Conservation (phyloP, 2,113 vertebrate species). For the Copsychus sechellarum region DNA sequence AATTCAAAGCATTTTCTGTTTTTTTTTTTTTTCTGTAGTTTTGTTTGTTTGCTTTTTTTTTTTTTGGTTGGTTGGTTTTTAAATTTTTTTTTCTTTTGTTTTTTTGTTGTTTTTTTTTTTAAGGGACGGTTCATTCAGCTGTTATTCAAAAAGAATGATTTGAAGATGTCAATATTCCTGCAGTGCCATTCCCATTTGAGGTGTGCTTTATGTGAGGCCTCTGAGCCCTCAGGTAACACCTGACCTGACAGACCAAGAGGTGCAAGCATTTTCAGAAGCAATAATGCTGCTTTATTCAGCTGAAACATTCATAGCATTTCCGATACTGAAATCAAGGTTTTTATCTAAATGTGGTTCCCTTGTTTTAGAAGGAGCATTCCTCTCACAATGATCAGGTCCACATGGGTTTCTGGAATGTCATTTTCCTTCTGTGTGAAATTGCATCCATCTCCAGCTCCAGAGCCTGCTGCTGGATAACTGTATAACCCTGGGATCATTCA, state of each 20-base stretch:
- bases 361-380: not conserved
- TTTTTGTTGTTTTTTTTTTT: not conserved
- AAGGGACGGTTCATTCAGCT: not conserved
- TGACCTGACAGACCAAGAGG: not conserved
- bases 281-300: not conserved
- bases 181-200: not conserved
- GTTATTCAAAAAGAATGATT: not conserved
- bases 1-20: not conserved
- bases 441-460: not conserved
- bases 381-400: not conserved
- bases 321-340: not conserved
- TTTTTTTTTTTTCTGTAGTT: not conserved
- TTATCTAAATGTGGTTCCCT: not conserved
- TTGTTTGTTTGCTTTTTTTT: not conserved
- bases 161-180: not conserved
- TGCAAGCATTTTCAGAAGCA: not conserved
- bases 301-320: not conserved
- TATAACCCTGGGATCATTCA: not conserved
- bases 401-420: not conserved
- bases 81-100: not conserved
- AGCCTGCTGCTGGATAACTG: not conserved
- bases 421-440: not conserved
- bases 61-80: too few species aligned
- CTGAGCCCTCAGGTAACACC: not conserved
- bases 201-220: not conserved